phyloP scores from a whole-genome alignment of 2,888 invertebrate species.

The Tenthredo amoena region DNA sequence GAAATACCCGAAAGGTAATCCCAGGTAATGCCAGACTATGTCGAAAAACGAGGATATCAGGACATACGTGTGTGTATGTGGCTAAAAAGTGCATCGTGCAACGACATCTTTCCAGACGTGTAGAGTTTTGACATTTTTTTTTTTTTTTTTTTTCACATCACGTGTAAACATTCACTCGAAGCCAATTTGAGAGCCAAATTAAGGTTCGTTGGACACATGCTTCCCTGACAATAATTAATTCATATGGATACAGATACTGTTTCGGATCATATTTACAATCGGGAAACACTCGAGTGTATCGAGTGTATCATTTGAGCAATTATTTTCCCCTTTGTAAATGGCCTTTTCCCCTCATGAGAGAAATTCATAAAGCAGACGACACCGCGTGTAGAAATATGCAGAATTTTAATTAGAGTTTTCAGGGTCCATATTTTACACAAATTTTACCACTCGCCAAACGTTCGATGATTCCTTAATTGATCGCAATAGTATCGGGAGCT shows the following conservation, averaged over 20 bases:
- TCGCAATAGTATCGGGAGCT: background rate
- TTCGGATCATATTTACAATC: background rate
- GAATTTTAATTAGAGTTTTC: background rate
- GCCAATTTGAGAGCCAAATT: background rate
- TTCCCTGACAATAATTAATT: background rate
- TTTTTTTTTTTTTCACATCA: background rate
- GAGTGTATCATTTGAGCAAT: background rate
- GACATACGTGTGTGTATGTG: background rate
- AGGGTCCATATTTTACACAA: background rate
- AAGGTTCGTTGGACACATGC: background rate
- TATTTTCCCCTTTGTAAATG: background rate
- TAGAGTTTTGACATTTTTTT: background rate
- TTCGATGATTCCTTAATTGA: background rate
- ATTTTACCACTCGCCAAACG: background rate
- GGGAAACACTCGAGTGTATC: background rate
- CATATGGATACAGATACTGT: background rate
- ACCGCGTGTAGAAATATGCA: background rate
- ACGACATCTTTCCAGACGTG: background rate
- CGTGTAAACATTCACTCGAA: background rate
- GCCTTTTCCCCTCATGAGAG: background rate
- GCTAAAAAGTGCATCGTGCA: constrained; percentile 7
- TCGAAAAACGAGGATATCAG: background rate
- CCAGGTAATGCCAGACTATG: background rate
- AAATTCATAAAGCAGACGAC: background rate
- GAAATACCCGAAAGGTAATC: background rate